Percentiles rank a stretch among this genome's conserved stretches.
phyloP scores from a whole-genome alignment of 2,113 vertebrate species.

The Gadus chalcogrammus region DNA sequence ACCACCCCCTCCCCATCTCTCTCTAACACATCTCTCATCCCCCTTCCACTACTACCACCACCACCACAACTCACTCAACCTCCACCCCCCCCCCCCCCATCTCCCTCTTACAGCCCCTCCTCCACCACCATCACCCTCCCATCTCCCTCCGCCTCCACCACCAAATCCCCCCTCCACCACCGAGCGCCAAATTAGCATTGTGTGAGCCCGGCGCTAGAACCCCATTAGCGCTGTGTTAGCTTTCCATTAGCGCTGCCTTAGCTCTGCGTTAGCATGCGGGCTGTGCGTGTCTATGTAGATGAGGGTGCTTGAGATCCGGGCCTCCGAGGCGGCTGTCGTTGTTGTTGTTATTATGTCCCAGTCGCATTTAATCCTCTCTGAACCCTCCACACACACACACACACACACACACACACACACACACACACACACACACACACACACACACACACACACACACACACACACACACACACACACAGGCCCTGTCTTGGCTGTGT shows the following conservation, averaged over 20 bases:
- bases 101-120: neutral
- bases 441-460: no score
- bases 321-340: conserved; percentile 24
- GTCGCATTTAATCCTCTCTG: no score
- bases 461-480: no score
- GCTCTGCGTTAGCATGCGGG: neutral
- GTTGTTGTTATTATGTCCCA: conserved; percentile 44
- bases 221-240: no score
- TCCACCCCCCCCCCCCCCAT: neutral
- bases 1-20: no score
- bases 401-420: no score
- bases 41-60: neutral
- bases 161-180: neutral
- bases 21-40: no score
- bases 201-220: no score
- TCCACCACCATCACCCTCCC: neutral
- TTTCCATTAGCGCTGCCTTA: no score
- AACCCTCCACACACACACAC: no score
- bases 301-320: neutral
- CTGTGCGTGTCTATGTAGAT: neutral
- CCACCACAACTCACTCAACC: no score
- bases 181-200: neutral
- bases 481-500: neutral
- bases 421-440: no score
- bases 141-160: neutral